Evolutionary conservation across 2,797 vertebrate genomes (phyloP), one percentile per base, ranked within the genome.

Genomic region (Pangasius krempfi): DNA sequence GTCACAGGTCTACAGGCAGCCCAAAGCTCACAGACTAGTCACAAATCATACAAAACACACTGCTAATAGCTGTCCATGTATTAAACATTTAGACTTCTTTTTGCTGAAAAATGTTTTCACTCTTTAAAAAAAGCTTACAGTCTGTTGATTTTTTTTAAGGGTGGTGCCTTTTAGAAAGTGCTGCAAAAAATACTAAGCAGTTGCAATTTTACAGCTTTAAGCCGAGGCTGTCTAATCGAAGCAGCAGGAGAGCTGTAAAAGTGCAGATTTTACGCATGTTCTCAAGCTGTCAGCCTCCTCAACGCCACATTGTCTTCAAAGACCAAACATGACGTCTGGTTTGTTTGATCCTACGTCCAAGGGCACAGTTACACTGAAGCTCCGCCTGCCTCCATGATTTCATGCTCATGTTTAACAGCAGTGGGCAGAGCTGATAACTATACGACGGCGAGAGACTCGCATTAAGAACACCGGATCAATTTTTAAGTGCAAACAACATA

Each of bases 261-360:
- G 86, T 37, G 40, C 47, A 56, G 37, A 84, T 87, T 87, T 89
- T 79, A 84, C 37, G 44, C 86, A 84, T 83, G 85, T 89, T 88
- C 76, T 83, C 79, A 76, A 89, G 70, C 64, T 18, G 16, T 86
- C 70, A 37, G 58, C 85, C 88, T 79, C 60, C 60, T 78, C 89
- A 68, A 78, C 47, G 44, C 25, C 70, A 84, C 60, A 66, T 27
- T 56, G 37, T 50, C 60, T 87, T 89, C 66, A 90, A 81, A 89
- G 73, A 30, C 50, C 60, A 86, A 91, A 79, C 54, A 50, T 86
- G 72, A 91, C 86, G 82, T 86, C 78, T 87, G 87, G 88, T 89
- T 40, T 70, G 79, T 90, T 91, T 92, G 83, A 90, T 84, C 87
- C 70, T n/a, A 89, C 27, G 73, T 80, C 76, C 87, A 88, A 88